Base-by-base conservation (phyloP, 2,888 invertebrate genomes). In the Schizotus pectinicornis region DNA sequence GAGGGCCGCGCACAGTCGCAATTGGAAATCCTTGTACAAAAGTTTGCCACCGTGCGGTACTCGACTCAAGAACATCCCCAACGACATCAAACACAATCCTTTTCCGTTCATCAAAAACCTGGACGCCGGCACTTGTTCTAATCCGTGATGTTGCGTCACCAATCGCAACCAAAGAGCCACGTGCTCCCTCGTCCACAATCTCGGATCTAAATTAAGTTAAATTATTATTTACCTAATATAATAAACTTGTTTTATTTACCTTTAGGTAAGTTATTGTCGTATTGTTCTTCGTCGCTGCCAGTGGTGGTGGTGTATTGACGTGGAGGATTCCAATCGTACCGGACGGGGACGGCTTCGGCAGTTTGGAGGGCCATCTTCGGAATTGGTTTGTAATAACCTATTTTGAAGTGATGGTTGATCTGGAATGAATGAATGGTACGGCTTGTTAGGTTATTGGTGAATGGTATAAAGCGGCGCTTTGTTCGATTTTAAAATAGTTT, bases 31-130 rank as follows among this genome's bases (percentile, higher is more conserved):
- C 79, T 88, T 87, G 75, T 90, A 86, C 37, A 91, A 78, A 57
- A 85, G 78, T 72, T 87, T 86, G 7, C 90, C 90, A 0, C 85
- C 86, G 1, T 84, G 77, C 0, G 90, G 90, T 33, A 90, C 90
- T 38, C 91, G 79, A 61, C 83, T 83, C 1, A 86, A 81, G 79
- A 90, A 91, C 91, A 91, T 91, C 48, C 87, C 86, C 7, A 85
- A 81, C n/a, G 85, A 84, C 91, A 91, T 91, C 50, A 91, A 83
- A 64, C 91, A 91, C 3, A 91, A 79, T 0, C 89, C 91, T 77
- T 91, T 91, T 45, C 91, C 91, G 77, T 91, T 91, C 90, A 91
- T 91, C 0, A 87, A 85, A 78, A 91, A 91, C 62, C 90, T 81
- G 62, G 85, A 84, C 0, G 81, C 76, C 1, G 82, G 81, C 30